A percentile compares a stretch with the other conserved stretches of the same genome.
phyloP scores from a whole-genome alignment of 2,113 vertebrate species.

The Odobenus rosmarus region DNA sequence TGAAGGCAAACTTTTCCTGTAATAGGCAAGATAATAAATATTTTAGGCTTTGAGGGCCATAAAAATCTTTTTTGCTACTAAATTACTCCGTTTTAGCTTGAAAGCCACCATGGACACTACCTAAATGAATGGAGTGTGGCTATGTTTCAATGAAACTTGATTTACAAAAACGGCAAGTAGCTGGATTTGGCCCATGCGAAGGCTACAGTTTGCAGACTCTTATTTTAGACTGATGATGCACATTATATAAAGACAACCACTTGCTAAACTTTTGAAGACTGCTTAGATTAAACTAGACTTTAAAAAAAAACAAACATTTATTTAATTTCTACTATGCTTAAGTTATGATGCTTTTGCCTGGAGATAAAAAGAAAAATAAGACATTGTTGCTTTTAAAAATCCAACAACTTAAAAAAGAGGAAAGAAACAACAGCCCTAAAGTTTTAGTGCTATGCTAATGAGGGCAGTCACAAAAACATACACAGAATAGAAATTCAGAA shows the following conservation, averaged over 20 bases:
- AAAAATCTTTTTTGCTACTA: background rate
- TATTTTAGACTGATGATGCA: background rate
- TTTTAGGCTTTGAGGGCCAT: background rate
- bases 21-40: background rate
- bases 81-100: background rate
- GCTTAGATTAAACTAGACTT: background rate
- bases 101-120: background rate
- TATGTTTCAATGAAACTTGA: background rate
- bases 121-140: background rate
- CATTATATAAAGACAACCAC: background rate
- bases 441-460: background rate
- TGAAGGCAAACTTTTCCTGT: background rate
- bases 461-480: background rate
- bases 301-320: background rate
- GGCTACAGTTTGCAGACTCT: background rate
- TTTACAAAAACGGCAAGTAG: background rate
- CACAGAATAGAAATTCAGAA: background rate
- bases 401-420: background rate
- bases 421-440: background rate
- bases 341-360: background rate
- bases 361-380: background rate
- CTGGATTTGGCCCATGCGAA: background rate
- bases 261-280: background rate
- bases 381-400: background rate
- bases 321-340: background rate